phyloP scores from a whole-genome alignment of 2,113 vertebrate genomes.

The Formicarius rufipectus region DNA sequence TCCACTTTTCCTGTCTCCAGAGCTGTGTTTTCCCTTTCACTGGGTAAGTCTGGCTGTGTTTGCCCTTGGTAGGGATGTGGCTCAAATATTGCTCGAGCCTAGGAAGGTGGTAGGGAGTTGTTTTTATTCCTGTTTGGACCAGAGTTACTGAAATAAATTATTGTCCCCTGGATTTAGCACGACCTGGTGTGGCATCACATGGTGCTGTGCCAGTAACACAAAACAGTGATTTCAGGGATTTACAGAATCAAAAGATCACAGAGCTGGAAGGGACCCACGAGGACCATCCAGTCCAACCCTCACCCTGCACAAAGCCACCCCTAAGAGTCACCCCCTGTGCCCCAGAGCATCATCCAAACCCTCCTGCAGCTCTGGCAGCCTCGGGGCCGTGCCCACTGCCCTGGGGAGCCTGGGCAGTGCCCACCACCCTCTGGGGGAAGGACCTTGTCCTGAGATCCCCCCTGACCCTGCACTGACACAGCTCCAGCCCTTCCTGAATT shows the following conservation, averaged over 20 bases:
- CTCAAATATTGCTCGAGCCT: neutral
- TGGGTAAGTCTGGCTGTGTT: fast-evolving
- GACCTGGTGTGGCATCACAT: neutral
- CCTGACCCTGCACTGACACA: neutral
- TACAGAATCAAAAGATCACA: neutral
- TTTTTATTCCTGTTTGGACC: neutral
- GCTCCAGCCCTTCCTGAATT: neutral
- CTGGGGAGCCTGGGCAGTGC: neutral
- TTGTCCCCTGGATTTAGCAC: neutral
- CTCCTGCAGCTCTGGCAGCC: neutral
- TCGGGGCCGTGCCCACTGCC: neutral
- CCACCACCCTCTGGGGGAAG: neutral
- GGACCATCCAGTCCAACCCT: neutral
- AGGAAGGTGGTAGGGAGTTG: neutral
- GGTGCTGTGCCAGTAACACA: neutral
- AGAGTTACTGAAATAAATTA: neutral
- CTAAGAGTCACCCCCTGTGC: neutral
- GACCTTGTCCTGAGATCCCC: neutral
- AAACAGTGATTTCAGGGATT: neutral
- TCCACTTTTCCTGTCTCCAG: conserved; percentile 15
- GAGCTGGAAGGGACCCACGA: neutral
- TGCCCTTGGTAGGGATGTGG: neutral
- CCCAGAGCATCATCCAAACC: neutral
- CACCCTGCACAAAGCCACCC: neutral
- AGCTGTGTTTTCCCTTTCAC: conserved; percentile 11